phyloP scores from a whole-genome alignment of 2,888 invertebrate genomes.

The Noctua fimbriata region DNA sequence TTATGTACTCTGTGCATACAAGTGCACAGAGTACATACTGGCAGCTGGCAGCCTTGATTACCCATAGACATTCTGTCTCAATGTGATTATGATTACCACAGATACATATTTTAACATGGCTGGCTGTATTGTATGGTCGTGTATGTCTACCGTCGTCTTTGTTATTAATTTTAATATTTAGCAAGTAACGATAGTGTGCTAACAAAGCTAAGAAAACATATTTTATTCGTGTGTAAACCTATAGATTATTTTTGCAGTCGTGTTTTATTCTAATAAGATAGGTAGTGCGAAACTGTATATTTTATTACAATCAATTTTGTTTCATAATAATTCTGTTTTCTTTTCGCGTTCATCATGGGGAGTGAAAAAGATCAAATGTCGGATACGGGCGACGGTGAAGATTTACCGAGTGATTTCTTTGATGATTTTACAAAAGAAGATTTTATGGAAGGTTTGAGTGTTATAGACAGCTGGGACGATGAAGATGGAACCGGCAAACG shows the following conservation, averaged over 20 bases:
- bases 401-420: slow-evolving; percentile 88
- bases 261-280: slow-evolving; percentile 18
- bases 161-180: not conserved
- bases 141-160: not conserved
- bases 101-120: not conserved
- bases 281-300: slow-evolving; percentile 8
- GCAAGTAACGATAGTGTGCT: not conserved
- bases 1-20: not conserved
- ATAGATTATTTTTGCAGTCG: slow-evolving; percentile 18
- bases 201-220: slow-evolving; percentile 6
- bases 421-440: slow-evolving; percentile 87
- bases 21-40: no score
- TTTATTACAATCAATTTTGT: slow-evolving; percentile 23
- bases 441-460: slow-evolving; percentile 87
- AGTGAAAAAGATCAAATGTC: slow-evolving; percentile 65
- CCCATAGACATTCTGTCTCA: no score
- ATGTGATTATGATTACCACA: not conserved
- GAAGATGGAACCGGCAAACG: slow-evolving; percentile 58
- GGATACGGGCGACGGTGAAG: slow-evolving; percentile 79
- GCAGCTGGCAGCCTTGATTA: not conserved
- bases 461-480: slow-evolving; percentile 87
- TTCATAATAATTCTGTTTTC: slow-evolving; percentile 33
- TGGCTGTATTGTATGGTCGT: not conserved
- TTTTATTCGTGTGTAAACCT: slow-evolving; percentile 20
- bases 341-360: slow-evolving; percentile 61